Evolutionary conservation across 1,140 invertebrate species (phyloP).

Genomic region (Formica exsecta): DNA sequence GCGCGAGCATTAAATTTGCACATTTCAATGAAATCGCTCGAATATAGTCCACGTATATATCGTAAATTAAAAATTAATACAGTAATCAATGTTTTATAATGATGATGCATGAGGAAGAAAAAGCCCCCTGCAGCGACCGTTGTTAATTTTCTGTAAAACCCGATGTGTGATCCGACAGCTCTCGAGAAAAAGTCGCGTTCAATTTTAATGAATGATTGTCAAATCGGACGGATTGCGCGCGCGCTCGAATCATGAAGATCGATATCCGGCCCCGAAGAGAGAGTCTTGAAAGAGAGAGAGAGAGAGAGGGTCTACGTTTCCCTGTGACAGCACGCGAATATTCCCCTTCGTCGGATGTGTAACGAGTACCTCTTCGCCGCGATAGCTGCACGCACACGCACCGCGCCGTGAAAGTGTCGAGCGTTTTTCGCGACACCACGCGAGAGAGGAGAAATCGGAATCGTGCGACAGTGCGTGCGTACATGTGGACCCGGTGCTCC

Average conservation of each 20-base stretch:
- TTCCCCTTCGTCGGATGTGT: conserved; percentile 45
- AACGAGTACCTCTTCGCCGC: conserved; percentile 57
- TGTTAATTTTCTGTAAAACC: neutral
- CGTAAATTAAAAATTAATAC: conserved; percentile 54
- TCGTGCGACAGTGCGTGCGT: conserved; percentile 26
- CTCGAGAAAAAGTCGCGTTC: conserved; percentile 4
- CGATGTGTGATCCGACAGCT: neutral
- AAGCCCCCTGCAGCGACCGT: neutral
- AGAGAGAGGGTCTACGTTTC: neutral
- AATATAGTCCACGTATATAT: conserved; percentile 13
- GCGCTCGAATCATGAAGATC: neutral
- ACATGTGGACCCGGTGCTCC: neutral
- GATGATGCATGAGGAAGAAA: neutral
- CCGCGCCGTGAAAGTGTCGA: conserved; percentile 71
- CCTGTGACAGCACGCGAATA: conserved; percentile 9
- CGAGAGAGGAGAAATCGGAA: conserved; percentile 71
- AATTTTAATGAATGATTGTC: conserved; percentile 41
- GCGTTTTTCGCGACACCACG: conserved; percentile 70
- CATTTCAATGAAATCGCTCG: conserved; percentile 10
- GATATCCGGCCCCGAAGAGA: neutral
- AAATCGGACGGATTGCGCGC: neutral
- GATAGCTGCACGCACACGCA: conserved; percentile 66
- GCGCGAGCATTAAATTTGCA: conserved; percentile 28
- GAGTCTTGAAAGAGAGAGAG: neutral
- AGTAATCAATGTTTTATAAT: conserved; percentile 32